Conservation (phyloP, 2,113 vertebrate species). For the Perognathus longimembris region DNA sequence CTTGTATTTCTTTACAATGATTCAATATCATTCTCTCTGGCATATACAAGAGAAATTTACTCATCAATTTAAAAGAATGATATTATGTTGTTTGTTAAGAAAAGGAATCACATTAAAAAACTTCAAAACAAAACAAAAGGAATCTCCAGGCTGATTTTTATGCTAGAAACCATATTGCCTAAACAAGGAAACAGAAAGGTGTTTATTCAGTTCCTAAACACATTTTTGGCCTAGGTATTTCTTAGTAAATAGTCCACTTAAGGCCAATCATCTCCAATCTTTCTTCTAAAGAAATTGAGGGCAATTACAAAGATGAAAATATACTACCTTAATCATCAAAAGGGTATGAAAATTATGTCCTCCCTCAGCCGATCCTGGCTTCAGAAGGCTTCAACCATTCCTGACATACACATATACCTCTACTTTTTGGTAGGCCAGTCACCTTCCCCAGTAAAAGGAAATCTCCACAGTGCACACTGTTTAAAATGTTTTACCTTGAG, state of each 20-base stretch:
- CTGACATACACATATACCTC: neutral
- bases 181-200: neutral
- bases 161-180: neutral
- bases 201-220: neutral
- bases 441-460: conserved; percentile 12
- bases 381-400: neutral
- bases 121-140: no score
- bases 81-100: no score
- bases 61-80: no score
- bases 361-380: neutral
- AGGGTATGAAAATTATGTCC: neutral
- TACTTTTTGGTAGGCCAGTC: neutral
- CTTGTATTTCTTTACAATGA: no score
- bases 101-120: no score
- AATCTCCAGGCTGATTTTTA: neutral
- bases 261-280: neutral
- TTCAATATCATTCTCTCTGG: no score
- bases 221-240: neutral
- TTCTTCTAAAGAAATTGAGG: neutral
- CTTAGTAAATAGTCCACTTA: neutral
- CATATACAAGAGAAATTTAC: no score
- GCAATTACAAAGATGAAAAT: conserved; percentile 49
- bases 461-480: neutral
- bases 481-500: conserved; percentile 52
- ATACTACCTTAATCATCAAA: neutral